Conservation (phyloP, 2,888 invertebrate genomes). For the Tuberolachnus salignus region DNA sequence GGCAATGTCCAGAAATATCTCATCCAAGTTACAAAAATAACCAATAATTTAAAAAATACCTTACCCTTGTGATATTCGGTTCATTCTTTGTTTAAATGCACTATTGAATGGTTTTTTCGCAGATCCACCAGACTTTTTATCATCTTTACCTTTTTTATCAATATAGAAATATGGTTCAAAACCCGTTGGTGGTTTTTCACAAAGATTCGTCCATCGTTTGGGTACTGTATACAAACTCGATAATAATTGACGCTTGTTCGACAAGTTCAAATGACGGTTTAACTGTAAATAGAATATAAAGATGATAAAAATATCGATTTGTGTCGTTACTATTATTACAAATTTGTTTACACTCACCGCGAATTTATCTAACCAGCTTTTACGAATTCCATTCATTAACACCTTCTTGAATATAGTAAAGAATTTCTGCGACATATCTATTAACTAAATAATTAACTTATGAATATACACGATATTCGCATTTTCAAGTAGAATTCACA, state of each 20-base stretch:
- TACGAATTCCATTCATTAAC: conserved; percentile 62
- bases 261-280: conserved; percentile 39
- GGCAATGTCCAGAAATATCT: too few species aligned
- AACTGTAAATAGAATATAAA: conserved; percentile 26
- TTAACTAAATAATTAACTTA: background rate
- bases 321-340: too few species aligned
- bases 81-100: conserved; percentile 54
- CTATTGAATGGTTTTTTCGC: conserved; percentile 33
- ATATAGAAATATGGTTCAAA: conserved; percentile 84
- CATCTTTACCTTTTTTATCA: conserved; percentile 64
- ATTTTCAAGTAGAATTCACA: background rate
- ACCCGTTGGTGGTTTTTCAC: conserved; percentile 86
- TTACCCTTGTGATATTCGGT: conserved; percentile 52
- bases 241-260: conserved; percentile 44
- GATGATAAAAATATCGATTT: background rate
- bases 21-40: too few species aligned
- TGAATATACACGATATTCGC: background rate
- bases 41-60: background rate
- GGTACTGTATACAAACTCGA: conserved; percentile 68
- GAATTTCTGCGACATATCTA: conserved; percentile 70
- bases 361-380: conserved; percentile 62
- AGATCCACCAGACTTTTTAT: conserved; percentile 61
- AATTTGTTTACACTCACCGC: conserved; percentile 63
- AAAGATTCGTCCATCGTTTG: conserved; percentile 71
- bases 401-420: conserved; percentile 68